These are phyloP conservation scores for Drosophila insularis DNA, from an alignment of 1,140 invertebrate species.

Conservation along the genomic window DNA sequence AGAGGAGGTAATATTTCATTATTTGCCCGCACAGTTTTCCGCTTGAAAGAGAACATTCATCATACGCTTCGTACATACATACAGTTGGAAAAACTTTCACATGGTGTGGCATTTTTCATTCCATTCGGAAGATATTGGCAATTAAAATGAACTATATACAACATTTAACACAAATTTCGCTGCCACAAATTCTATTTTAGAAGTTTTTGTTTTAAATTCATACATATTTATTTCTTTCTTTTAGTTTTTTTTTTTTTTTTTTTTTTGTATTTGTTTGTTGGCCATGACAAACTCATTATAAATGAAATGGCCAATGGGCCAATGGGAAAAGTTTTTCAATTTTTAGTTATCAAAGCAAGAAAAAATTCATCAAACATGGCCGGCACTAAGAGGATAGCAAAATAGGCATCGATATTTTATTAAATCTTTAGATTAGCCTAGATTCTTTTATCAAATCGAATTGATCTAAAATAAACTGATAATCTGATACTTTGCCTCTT, in stretches of 20 bases:
- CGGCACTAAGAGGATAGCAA: neutral
- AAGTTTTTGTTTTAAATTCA: neutral
- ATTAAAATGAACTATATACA: conserved; percentile 37
- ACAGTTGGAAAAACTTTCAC: conserved; percentile 23
- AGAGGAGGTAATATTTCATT: conserved; percentile 68
- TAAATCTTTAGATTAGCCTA: neutral
- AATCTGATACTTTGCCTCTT: no score
- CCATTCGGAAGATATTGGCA: conserved; percentile 9
- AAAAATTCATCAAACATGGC: conserved; percentile 30
- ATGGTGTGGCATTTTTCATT: neutral
- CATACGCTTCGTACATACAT: conserved; percentile 41
- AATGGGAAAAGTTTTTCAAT: conserved; percentile 63
- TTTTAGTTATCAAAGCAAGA: conserved; percentile 62
- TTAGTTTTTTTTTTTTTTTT: conserved; percentile 1
- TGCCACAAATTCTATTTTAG: conserved; percentile 6
- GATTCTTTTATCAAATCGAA: no score
- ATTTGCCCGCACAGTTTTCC: conserved; percentile 59
- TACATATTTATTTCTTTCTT: neutral
- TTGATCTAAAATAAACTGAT: no score
- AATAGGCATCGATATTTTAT: no score
- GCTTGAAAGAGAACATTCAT: conserved; percentile 57
- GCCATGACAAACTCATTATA: conserved; percentile 69
- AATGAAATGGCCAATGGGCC: conserved; percentile 33
- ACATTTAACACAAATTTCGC: conserved; percentile 6
- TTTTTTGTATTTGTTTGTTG: neutral